A percentile compares a stretch with the other conserved stretches of the same genome.
Conservation (phyloP, 2,888 invertebrate genomes). For the Druceiella hillmani region DNA sequence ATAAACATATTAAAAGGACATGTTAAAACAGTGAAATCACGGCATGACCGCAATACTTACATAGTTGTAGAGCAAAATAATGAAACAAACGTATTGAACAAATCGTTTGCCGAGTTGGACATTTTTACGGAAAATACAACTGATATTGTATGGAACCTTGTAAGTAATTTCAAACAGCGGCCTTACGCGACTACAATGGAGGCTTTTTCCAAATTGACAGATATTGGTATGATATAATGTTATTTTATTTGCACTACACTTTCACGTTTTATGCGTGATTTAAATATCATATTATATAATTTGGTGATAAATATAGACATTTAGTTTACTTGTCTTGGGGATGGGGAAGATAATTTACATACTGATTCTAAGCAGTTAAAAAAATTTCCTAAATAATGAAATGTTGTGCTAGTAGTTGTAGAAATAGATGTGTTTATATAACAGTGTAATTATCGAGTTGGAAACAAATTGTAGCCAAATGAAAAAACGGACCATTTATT, state of each 20-base stretch:
- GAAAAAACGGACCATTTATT: too few relatives aligned
- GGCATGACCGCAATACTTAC: conserved; percentile 65
- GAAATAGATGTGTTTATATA: too few relatives aligned
- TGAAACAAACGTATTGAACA: conserved; percentile 64
- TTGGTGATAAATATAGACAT: too few relatives aligned
- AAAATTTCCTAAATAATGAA: too few relatives aligned
- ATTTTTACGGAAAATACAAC: conserved; percentile 68
- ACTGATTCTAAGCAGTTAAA: too few relatives aligned
- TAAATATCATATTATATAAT: too few relatives aligned
- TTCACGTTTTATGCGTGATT: too few relatives aligned
- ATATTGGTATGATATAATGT: conserved; percentile 52
- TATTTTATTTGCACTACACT: background rate
- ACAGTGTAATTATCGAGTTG: too few relatives aligned
- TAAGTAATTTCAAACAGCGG: conserved; percentile 49
- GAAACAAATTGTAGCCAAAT: too few relatives aligned
- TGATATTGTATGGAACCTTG: conserved; percentile 59
- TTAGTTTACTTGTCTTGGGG: too few relatives aligned
- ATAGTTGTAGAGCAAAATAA: conserved; percentile 62
- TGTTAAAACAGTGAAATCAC: conserved; percentile 60
- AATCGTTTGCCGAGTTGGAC: conserved; percentile 83
- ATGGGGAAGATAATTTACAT: too few relatives aligned
- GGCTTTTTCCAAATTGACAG: conserved; percentile 81
- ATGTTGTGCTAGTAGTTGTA: too few relatives aligned
- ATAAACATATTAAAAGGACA: conserved; percentile 57
- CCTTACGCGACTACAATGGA: conserved; percentile 82